phyloP scores from a whole-genome alignment of 1,140 invertebrate species.

The Patella vulgata region DNA sequence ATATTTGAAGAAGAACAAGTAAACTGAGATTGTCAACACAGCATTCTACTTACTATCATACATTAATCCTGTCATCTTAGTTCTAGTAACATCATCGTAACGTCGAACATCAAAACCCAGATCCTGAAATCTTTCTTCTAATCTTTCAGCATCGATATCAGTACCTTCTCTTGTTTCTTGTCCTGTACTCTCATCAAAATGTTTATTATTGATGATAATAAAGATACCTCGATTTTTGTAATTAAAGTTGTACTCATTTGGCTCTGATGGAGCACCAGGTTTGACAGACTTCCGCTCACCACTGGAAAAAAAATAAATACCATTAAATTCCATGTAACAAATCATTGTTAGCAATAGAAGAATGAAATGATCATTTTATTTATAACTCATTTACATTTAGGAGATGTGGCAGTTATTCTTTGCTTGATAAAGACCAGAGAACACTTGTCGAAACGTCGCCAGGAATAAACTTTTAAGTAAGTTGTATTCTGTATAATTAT shows the following conservation, averaged over 20 bases:
- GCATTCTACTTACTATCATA: constrained; percentile 44
- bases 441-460: no score
- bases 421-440: no score
- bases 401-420: no score
- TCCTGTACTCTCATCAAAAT: constrained; percentile 64
- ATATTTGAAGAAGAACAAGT: no score
- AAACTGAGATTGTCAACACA: no score
- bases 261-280: constrained; percentile 57
- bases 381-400: no score
- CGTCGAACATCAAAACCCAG: constrained; percentile 80
- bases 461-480: no score
- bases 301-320: constrained; percentile 40
- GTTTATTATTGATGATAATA: constrained; percentile 91
- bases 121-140: constrained; percentile 72
- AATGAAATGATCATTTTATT: no score
- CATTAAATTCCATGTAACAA: background rate
- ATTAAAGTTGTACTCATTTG: constrained; percentile 74
- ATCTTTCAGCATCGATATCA: constrained; percentile 72
- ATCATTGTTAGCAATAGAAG: background rate
- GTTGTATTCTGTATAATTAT: no score
- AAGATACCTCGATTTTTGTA: constrained; percentile 84
- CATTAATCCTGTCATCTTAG: constrained; percentile 76
- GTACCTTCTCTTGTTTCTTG: constrained; percentile 77
- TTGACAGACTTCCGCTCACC: constrained; percentile 49
- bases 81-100: constrained; percentile 72